phyloP scores from a whole-genome alignment of 1,140 invertebrate genomes.

The Drosophila pseudoananassae region DNA sequence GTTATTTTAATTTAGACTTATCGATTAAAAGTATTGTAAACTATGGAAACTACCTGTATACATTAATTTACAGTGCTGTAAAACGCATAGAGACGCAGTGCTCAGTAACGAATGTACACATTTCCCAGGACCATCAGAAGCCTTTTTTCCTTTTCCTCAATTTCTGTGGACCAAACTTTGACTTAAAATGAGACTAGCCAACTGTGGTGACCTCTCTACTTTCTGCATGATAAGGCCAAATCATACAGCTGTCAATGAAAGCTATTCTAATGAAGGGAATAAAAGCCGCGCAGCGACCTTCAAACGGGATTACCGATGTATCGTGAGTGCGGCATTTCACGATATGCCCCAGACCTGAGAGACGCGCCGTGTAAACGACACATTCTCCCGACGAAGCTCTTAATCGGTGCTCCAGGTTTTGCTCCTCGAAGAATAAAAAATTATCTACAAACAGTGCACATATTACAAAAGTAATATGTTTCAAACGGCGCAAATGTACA shows the following conservation, averaged over 20 bases:
- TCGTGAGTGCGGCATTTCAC: conserved; percentile 16
- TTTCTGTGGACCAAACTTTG: background rate
- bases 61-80: background rate
- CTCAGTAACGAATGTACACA: background rate
- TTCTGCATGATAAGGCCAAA: too few species aligned
- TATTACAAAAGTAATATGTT: conserved; percentile 52
- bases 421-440: conserved; percentile 35
- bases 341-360: conserved; percentile 22
- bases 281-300: background rate
- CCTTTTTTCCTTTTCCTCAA: background rate
- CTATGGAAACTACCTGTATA: background rate
- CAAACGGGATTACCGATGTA: conserved; percentile 12
- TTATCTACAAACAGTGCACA: conserved; percentile 43
- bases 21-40: background rate
- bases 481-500: conserved; percentile 21
- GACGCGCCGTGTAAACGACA: conserved; percentile 30
- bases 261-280: background rate
- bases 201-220: background rate
- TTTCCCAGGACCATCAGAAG: background rate
- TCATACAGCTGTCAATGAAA: background rate
- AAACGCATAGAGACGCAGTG: background rate
- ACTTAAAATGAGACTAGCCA: too few species aligned
- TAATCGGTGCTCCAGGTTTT: conserved; percentile 31
- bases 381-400: conserved; percentile 41
- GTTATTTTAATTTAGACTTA: background rate